Percentiles rank a stretch among this genome's conserved stretches.
phyloP scores from a whole-genome alignment of 2,797 vertebrate species.

The Hipposideros larvatus region DNA sequence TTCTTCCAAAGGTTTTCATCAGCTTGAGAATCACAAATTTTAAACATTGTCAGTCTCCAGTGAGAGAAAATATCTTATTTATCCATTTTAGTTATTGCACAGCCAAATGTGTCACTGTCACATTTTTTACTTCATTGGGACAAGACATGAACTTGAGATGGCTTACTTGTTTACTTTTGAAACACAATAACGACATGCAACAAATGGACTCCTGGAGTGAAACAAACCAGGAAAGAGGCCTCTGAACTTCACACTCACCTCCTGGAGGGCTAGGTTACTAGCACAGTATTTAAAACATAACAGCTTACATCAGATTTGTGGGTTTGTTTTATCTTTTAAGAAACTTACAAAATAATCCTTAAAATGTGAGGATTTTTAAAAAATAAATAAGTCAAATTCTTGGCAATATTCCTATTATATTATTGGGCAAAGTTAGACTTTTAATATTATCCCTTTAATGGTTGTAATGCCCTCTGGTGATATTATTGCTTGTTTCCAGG shows the following conservation, averaged over 20 bases:
- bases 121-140: background rate
- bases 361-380: background rate
- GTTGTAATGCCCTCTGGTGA: background rate
- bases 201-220: background rate
- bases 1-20: background rate
- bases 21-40: background rate
- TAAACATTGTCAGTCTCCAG: background rate
- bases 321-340: background rate
- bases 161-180: background rate
- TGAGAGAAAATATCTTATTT: background rate
- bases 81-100: background rate
- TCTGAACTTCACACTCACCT: background rate
- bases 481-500: background rate
- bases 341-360: background rate
- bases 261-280: background rate
- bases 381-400: background rate
- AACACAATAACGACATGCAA: background rate
- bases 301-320: background rate
- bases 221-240: background rate
- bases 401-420: background rate
- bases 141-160: background rate
- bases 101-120: background rate
- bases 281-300: background rate
- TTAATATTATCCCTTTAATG: slow-evolving; percentile 24
- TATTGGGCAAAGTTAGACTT: background rate